Evolutionary conservation across 2,888 invertebrate genomes (phyloP).

Genomic region (Conops quadrifasciatus): DNA sequence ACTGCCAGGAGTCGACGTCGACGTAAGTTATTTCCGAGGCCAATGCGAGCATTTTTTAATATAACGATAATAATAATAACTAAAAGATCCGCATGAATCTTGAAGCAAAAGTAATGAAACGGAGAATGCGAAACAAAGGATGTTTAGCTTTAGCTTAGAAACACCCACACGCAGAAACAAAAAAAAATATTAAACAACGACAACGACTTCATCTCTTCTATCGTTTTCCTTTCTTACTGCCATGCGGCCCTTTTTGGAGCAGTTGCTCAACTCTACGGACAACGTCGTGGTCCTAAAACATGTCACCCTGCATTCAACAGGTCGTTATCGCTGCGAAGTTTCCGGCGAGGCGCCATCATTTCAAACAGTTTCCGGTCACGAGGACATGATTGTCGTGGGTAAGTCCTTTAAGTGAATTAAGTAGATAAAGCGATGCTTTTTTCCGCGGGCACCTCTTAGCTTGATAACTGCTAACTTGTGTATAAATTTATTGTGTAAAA

Average conservation of each 20-base stretch:
- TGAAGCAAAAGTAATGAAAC: too few relatives aligned
- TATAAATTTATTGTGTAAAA: too few relatives aligned
- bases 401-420: slow-evolving; percentile 58
- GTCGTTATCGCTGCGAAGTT: slow-evolving; percentile 80
- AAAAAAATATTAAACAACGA: too few relatives aligned
- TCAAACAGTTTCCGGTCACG: slow-evolving; percentile 78
- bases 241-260: slow-evolving; percentile 37
- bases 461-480: too few relatives aligned
- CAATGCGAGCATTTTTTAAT: too few relatives aligned
- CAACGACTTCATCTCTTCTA: too few relatives aligned
- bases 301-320: slow-evolving; percentile 76
- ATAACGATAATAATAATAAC: too few relatives aligned
- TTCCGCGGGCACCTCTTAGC: slow-evolving; percentile 19
- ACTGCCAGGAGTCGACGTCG: slow-evolving; percentile 83
- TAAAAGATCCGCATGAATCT: too few relatives aligned
- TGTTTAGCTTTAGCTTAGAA: too few relatives aligned
- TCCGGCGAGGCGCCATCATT: slow-evolving; percentile 82
- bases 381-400: slow-evolving; percentile 80
- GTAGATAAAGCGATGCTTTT: not conserved
- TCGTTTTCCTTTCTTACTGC: not conserved
- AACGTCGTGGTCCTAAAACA: slow-evolving; percentile 73
- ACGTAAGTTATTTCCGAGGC: slow-evolving; percentile 72
- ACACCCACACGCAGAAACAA: too few relatives aligned
- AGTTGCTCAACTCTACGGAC: slow-evolving; percentile 74
- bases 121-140: too few relatives aligned